Evolutionary conservation across 2,888 invertebrate genomes (phyloP), one percentile per base, ranked within the genome.

Genomic region (Lampropteryx suffumata): DNA sequence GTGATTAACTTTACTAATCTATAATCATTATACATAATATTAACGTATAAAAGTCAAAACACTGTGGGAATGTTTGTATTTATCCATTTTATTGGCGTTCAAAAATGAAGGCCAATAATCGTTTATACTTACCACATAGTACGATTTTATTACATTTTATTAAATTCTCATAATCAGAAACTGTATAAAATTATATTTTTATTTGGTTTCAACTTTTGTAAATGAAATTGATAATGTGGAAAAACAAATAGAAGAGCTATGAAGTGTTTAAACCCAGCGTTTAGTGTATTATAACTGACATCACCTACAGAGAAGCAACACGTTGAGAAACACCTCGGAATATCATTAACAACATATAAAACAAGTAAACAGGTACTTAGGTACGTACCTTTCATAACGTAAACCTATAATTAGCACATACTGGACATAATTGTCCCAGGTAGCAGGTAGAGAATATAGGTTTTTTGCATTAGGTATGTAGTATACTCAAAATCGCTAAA

Each of bases 221-320:
- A 48, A 33, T 48, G 41, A 28, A 51, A 48, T 41, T 41, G 33
- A 45, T 50, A 40, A 48, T 36, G 35, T 42, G 41, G 4, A 51
- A 49, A 50, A 40, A 49, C 40, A 45, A 52, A 52, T 43, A 48
- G 12, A 39, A 8, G 39, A 28, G 28, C 24, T 33, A 29, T 37
- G 29, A 43, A 39, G 36, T 46, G 42, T 30, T 56, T 14, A 53
- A 48, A 40, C 46, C 29, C 50, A 33, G 46, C 46, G 41, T 41
- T 39, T 55, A 28, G 34, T 10, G 6, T 27, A 32, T 47, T 39
- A 50, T 39, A 39, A 32, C 51, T 51, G 51, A 47, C 52, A 73
- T 81, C 79, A 71, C 81, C 81, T 77, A 80, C 71, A 59, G 82
- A 61, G 83, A 75, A 62, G 65, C 67, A 63, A 76, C 82, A 79